Base-by-base conservation (phyloP, 2,888 invertebrate genomes). In the Drosophila mettleri region DNA sequence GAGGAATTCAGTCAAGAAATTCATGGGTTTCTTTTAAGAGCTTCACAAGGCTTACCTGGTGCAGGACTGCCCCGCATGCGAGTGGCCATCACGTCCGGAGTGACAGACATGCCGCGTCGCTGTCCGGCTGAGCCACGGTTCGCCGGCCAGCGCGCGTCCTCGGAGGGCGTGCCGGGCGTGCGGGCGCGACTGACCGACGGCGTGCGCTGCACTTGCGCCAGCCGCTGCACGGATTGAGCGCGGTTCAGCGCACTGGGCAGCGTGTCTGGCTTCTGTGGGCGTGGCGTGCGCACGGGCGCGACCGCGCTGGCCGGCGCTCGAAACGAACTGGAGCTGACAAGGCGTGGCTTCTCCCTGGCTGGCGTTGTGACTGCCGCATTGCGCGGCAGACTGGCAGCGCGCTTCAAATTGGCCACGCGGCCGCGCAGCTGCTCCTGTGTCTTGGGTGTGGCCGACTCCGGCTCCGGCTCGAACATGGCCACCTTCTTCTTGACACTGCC, bases 141-240 rank as follows among this genome's bases (percentile, higher is more conserved):
- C 12, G 79, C 73, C 3, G 95, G 95, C 95, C 95, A 95, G 75
- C 95, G 93, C 55, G 95, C 95, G 82, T 96, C 96, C 77, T 96
- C 95, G 5, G 93, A 93, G 2, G 95, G 94, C 0, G 95, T 95
- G 55, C 93, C 94, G 1, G 94, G 94, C 18, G 95, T 94, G 73
- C 94, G 93, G 70, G 94, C 94, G 67, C 94, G 92, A 33, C 94
- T 94, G 5, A 93, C 90, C 2, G 94, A 94, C 10, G 94, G 92
- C 2, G 92, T 92, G 33, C 92, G 85, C 53, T 90, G 90, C 10
- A 89, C 75, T 51, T 90, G 90, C 12, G 84, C 66, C 24, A 90
- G 69, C 2, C 91, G 86, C 65, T 91, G 90, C 65, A 91, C 86
- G 60, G 90, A 90, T 43, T 90, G 90, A 0, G 91, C 89, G 16